These are phyloP conservation scores for Prorops nasuta DNA, from an alignment of 1,140 invertebrate species.

Conservation along the genomic window DNA sequence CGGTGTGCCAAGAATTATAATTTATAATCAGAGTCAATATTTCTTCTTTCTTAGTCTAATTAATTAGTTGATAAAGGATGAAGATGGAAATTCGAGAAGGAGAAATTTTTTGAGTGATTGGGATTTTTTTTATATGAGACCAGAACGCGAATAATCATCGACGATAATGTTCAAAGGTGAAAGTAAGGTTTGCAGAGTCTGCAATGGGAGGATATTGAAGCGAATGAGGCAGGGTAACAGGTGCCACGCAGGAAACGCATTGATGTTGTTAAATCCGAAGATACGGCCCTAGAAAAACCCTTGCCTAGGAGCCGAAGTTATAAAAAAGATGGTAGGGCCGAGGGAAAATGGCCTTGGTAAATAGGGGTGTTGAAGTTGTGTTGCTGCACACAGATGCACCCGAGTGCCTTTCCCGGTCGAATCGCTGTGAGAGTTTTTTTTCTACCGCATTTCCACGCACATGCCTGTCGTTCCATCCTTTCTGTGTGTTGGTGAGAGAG, in stretches of 20 bases:
- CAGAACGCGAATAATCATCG: constrained; percentile 28
- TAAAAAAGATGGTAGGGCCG: neutral
- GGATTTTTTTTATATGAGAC: constrained; percentile 18
- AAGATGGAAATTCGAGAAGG: neutral
- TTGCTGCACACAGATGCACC: no score
- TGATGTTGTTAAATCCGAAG: constrained; percentile 28
- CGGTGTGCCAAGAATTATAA: no score
- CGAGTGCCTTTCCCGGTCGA: no score
- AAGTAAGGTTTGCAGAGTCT: no score
- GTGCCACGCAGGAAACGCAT: constrained; percentile 33
- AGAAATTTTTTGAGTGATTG: neutral
- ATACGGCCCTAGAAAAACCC: constrained; percentile 30
- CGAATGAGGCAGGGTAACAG: no score
- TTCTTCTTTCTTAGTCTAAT: constrained; percentile 8
- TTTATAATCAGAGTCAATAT: no score
- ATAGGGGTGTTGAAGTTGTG: constrained; percentile 28
- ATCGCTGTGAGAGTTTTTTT: no score
- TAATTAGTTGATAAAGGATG: neutral
- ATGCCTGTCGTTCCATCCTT: no score
- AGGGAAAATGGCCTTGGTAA: constrained; percentile 28
- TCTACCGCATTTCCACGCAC: no score
- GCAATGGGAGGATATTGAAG: no score
- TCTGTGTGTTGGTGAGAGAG: no score
- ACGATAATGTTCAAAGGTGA: no score
- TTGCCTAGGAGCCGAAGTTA: constrained; percentile 7